Evolutionary conservation across 1,140 invertebrate species (phyloP).

Genomic region (Zaprionus lachaisei): DNA sequence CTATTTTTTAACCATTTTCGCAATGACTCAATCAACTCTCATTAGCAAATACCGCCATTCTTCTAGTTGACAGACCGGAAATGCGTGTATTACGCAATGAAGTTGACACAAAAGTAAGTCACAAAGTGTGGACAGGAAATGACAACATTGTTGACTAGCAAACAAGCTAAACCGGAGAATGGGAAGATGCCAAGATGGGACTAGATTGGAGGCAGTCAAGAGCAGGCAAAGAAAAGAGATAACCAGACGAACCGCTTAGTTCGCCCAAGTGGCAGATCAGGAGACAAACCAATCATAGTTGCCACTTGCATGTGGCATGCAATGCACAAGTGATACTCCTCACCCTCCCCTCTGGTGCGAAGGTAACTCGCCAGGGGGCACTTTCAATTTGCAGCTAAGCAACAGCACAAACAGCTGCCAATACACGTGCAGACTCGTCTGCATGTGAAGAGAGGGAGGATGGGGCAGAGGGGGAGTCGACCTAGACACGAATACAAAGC

Average conservation of each 20-base stretch:
- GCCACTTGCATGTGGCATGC: conserved; percentile 36
- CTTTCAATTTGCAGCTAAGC: background rate
- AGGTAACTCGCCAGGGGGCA: background rate
- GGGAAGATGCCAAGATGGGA: background rate
- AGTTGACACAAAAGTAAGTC: conserved; percentile 23
- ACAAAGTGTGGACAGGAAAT: conserved; percentile 37
- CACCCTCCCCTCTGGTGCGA: background rate
- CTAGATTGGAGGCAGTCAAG: conserved; percentile 24
- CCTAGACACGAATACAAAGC: conserved; percentile 48
- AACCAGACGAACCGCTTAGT: background rate
- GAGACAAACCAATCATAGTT: conserved; percentile 15
- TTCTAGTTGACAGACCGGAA: conserved; percentile 19
- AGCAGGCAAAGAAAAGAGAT: background rate
- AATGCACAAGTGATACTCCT: background rate
- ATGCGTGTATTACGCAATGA: conserved; percentile 25
- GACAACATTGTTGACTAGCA: conserved; percentile 33
- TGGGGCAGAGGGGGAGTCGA: conserved; percentile 8
- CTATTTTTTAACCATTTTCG: background rate
- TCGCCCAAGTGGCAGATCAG: background rate
- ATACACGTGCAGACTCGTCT: conserved; percentile 36
- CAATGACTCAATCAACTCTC: background rate
- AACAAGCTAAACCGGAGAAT: background rate
- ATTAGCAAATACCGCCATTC: conserved; percentile 2
- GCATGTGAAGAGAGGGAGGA: conserved; percentile 27
- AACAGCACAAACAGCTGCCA: background rate